Base-by-base conservation (phyloP, 2,797 vertebrate species). In the Aeoliscus strigatus region DNA sequence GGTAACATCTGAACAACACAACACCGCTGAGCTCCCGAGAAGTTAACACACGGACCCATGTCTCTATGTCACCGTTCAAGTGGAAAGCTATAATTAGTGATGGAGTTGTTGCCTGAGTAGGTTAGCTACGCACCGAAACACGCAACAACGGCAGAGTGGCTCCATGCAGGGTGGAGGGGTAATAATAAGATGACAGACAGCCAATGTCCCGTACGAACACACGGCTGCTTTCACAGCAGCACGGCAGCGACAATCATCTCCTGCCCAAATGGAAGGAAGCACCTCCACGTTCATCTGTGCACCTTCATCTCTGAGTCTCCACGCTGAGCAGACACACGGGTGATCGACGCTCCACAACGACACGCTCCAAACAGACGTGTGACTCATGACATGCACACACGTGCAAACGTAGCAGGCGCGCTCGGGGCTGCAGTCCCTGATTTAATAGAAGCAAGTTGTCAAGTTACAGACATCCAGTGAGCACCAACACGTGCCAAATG, bases 171-270 rank as follows among this genome's bases (percentile, higher is more conserved):
- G 28, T 39, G 46, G 54, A 60, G 27, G 39, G 45, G 60, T 72
- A 70, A 73, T 70, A 69, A 47, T 63, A 66, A 60, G 76, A 84
- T 79, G 81, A 83, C 80, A 85, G 78, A 59, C 81, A 83, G 80
- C 81, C 79, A 64, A 53, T 44, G 56, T 58, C 45, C 15, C 15
- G 21, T 45, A 49, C 21, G 41, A 32, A 41, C 39, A 36, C 43
- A 35, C 29, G 14, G 31, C 17, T 21, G 33, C 32, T 23, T 14
- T 27, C 34, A 16, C 27, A 32, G 66, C 64, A 51, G 14, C 33
- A 39, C 54, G 61, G 50, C 47, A 16, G 13, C 39, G 33, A 65
- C 73, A 79, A 65, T 70, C 66, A 76, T 69, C 60, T 68, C 61
- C 67, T 63, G 74, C 78, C 80, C 60, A 48, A 64, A 72, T 50